Evolutionary conservation across 2,888 invertebrate genomes (phyloP), one percentile per base, ranked within the genome.

Genomic region (Tortricodes alternella): DNA sequence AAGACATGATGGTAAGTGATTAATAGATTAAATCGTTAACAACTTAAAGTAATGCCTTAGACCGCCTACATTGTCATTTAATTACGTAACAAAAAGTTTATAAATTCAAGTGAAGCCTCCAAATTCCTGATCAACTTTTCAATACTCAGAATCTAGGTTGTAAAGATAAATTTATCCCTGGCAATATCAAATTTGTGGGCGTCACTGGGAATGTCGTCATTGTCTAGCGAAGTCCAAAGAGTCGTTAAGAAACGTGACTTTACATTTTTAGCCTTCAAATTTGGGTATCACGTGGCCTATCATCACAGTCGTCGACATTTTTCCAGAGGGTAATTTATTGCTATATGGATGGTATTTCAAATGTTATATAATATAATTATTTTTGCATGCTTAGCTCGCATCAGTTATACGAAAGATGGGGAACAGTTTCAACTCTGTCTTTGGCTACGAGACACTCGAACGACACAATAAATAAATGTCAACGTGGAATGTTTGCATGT

Each of bases 241-340:
- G 41, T 64, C 57, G 62, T 68, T 70, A 70, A 35, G 55, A 58
- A 32, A 32, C 60, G 49, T 70, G 70, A 70, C 62, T 63, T 18
- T 16, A 63, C 69, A 63, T 37, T 52, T 64, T 70, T 62, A 60
- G 9, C 37, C 23, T 15, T 44, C 23, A 21, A 38, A 37, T 38
- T 44, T 23, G 23, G 13, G 49, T 29, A 11, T 19, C 18, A 32
- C 13, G 11, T 23, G 13, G 4, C n/a, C n/a, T n/a, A n/a, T n/a
- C n/a, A n/a, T 29, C 29, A 29, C 4, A n/a, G 29, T 29, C 29
- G 9, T 29, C 11, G 29, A 29, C 29, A 9, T n/a, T 29, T 29
- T 29, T n/a, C 11, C 1, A 29, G 4, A 27, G 1, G 5, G n/a
- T n/a, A 1, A n/a, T 29, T n/a, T 29, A 11, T 29, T 29, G n/a